phyloP scores from a whole-genome alignment of 2,888 invertebrate species.

The Caenorhabditis zanzibari region DNA sequence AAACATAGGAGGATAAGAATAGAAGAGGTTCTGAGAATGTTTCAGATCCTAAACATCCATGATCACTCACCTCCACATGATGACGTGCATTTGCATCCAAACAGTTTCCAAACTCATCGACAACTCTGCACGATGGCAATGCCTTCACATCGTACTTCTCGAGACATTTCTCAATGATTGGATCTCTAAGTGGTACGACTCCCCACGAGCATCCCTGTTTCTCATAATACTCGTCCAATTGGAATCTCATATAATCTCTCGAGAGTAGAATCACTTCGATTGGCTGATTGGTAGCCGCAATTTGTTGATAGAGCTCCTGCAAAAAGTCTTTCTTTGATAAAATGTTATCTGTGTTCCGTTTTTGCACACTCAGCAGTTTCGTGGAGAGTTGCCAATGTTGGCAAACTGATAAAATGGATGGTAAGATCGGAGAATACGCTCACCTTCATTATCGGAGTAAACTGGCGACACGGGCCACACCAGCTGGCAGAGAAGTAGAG shows the following conservation, averaged over 20 bases:
- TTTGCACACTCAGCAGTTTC: slow-evolving; percentile 19
- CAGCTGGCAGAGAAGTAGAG: slow-evolving; percentile 67
- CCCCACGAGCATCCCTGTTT: slow-evolving; percentile 61
- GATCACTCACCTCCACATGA: slow-evolving; percentile 31
- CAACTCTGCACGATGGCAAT: slow-evolving; percentile 61
- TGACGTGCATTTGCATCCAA: slow-evolving; percentile 49
- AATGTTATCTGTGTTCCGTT: slow-evolving; percentile 36
- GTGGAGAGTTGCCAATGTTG: slow-evolving; percentile 36
- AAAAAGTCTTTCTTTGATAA: slow-evolving; percentile 12
- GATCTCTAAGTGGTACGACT: slow-evolving; percentile 54
- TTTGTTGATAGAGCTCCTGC: slow-evolving; percentile 62
- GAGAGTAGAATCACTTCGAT: slow-evolving; percentile 64
- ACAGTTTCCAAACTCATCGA: slow-evolving; percentile 55
- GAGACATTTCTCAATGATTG: slow-evolving; percentile 54
- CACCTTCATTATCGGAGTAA: slow-evolving; percentile 65
- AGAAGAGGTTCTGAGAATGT: not conserved
- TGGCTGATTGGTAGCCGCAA: slow-evolving; percentile 49
- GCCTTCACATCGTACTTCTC: slow-evolving; percentile 51
- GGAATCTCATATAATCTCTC: slow-evolving; percentile 61
- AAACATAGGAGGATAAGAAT: slow-evolving; percentile 2
- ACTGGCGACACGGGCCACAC: slow-evolving; percentile 61
- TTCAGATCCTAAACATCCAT: not conserved
- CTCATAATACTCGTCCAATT: slow-evolving; percentile 62
- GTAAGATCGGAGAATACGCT: slow-evolving; percentile 9
- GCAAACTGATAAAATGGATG: slow-evolving; percentile 33